Base-by-base conservation (phyloP, 2,888 invertebrate genomes). In the Tachina fera region DNA sequence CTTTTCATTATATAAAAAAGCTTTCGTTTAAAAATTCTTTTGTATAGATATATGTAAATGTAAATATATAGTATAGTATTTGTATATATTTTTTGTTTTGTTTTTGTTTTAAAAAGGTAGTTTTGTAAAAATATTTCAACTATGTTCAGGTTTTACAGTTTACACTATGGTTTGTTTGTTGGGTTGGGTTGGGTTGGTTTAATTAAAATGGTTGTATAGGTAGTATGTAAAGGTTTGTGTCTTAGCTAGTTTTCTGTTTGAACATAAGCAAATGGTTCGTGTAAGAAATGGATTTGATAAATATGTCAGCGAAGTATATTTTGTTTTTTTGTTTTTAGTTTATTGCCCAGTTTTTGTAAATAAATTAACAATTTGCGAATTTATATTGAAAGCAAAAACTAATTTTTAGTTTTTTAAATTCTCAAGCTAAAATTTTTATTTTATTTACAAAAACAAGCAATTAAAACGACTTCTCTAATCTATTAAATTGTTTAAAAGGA, bases 101-200 rank as follows among this genome's bases (percentile, higher is more conserved):
- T 49, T 53, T 9, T 51, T 56, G 11, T 9, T 71, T 72, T 53
- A 58, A 53, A 53, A 53, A 49, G 58, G 72, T 80, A 60, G 49
- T 75, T 51, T 31, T 39, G 60, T 76, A 76, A 45, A 80, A 86
- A 83, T 86, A 86, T 86, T 86, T 86, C 61, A 79, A 68, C 81
- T 86, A 86, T 84, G 43, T 45, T 87, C 76, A 76, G 78, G 84
- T 83, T 84, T 63, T 86, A 84, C 86, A 86, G 84, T 88, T 86
- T 87, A 86, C 81, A 80, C 81, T 87, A 72, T 75, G 87, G 84
- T 86, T 87, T 87, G 80, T 67, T 63, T 87, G 78, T 87, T 86
- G 87, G 85, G 68, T 82, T 76, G 70, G 61, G 78, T 87, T 86
- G 87, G 85, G 68, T 82, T 76, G 70, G 61, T 72, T 56, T 51